phyloP scores from a whole-genome alignment of 2,797 vertebrate genomes.

The Hypotaenidia okinawae region DNA sequence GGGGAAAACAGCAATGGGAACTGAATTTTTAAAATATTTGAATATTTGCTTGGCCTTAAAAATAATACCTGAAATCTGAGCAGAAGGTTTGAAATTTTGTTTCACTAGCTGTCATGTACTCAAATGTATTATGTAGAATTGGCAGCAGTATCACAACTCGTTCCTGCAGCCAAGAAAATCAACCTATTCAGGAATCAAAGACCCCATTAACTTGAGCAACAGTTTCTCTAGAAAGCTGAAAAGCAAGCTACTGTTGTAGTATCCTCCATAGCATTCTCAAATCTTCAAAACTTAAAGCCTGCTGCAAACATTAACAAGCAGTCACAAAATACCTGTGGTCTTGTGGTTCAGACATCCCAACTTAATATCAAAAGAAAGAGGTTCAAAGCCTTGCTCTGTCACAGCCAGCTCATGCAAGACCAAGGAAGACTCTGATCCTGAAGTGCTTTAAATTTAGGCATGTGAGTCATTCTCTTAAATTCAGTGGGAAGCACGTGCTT shows the following conservation, averaged over 20 bases:
- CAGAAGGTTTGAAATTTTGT: not conserved
- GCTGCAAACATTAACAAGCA: slow-evolving; percentile 29
- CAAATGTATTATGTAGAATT: not conserved
- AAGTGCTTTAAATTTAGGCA: not conserved
- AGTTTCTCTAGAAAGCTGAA: not conserved
- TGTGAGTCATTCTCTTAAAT: not conserved
- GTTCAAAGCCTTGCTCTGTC: slow-evolving; percentile 25
- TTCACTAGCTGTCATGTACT: not conserved
- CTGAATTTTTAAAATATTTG: not conserved
- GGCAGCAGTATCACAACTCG: not conserved
- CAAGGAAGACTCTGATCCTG: not conserved
- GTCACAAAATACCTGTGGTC: slow-evolving; percentile 58
- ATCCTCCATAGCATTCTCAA: not conserved
- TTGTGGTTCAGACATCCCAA: slow-evolving; percentile 37
- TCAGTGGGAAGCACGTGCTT: not conserved
- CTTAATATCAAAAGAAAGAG: slow-evolving; percentile 12
- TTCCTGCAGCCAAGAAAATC: not conserved
- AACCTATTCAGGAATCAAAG: not conserved
- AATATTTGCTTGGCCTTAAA: not conserved
- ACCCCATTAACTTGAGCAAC: not conserved
- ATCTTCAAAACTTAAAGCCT: slow-evolving; percentile 1
- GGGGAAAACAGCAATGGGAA: not conserved
- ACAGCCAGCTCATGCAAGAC: not conserved
- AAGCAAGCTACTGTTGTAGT: not conserved
- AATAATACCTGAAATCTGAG: not conserved